Evolutionary conservation across 2,797 vertebrate genomes (phyloP).

Genomic region (Acanthurus tractus): DNA sequence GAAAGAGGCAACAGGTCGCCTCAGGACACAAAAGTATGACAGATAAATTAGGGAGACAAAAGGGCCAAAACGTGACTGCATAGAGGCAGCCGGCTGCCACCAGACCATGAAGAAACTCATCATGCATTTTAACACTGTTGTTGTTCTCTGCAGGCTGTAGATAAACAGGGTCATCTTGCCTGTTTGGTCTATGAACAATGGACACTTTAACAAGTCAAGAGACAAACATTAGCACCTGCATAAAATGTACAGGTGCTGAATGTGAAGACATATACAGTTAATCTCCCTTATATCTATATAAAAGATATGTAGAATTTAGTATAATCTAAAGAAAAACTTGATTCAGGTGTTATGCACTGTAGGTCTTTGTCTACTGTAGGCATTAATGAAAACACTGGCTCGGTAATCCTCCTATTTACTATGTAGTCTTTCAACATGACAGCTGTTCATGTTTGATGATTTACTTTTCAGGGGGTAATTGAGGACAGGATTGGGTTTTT

Average conservation of each 20-base stretch:
- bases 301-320: not conserved
- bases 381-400: constrained; percentile 8
- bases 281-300: not conserved
- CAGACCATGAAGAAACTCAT: constrained; percentile 62
- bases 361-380: constrained; percentile 5
- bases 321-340: not conserved
- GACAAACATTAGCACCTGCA: constrained; percentile 21
- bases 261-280: not conserved
- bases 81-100: constrained; percentile 41
- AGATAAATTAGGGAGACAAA: constrained; percentile 64
- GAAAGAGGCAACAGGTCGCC: constrained; percentile 27
- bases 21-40: constrained; percentile 43
- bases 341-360: not conserved
- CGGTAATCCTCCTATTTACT: constrained; percentile 24
- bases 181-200: constrained; percentile 45
- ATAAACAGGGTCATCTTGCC: constrained; percentile 62
- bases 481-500: constrained; percentile 95
- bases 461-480: constrained; percentile 89
- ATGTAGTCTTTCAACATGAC: not conserved
- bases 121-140: constrained; percentile 47
- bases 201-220: constrained; percentile 24
- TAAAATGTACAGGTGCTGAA: not conserved
- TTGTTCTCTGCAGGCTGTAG: constrained; percentile 48
- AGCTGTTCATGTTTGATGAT: constrained; percentile 21
- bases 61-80: constrained; percentile 36